Evolutionary conservation across 2,113 vertebrate species (phyloP).

Genomic region (Chloroceryle aenea): DNA sequence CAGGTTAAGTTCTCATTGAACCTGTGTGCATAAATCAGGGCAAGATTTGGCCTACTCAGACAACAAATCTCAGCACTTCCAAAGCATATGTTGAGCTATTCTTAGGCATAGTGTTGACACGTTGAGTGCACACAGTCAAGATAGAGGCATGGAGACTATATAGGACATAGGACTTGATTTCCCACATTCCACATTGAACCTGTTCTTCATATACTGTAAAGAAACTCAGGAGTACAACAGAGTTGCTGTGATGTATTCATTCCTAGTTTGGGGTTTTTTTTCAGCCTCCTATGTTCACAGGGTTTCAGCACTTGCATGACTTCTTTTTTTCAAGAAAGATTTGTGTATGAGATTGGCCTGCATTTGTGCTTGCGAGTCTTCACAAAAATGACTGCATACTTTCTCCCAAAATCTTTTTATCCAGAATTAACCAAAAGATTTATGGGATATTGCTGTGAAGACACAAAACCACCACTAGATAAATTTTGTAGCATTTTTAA

Average conservation of each 20-base stretch:
- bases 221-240: neutral
- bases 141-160: neutral
- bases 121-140: neutral
- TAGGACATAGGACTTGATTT: neutral
- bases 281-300: neutral
- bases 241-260: neutral
- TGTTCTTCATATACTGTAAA: neutral
- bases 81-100: neutral
- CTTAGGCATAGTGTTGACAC: neutral
- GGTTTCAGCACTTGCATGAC: neutral
- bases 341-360: neutral
- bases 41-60: neutral
- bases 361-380: neutral
- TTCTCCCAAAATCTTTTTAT: neutral
- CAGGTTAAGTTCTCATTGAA: neutral
- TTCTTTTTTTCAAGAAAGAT: neutral
- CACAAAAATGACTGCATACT: neutral
- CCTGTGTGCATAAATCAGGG: neutral
- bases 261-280: neutral
- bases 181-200: neutral
- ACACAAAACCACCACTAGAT: neutral
- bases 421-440: neutral
- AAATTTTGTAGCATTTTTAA: neutral
- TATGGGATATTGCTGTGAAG: neutral
- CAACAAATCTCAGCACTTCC: neutral